Percentiles rank a stretch among this genome's conserved stretches.
Evolutionary conservation across 2,888 invertebrate species (phyloP).

Genomic region (Eristalis arbustorum): DNA sequence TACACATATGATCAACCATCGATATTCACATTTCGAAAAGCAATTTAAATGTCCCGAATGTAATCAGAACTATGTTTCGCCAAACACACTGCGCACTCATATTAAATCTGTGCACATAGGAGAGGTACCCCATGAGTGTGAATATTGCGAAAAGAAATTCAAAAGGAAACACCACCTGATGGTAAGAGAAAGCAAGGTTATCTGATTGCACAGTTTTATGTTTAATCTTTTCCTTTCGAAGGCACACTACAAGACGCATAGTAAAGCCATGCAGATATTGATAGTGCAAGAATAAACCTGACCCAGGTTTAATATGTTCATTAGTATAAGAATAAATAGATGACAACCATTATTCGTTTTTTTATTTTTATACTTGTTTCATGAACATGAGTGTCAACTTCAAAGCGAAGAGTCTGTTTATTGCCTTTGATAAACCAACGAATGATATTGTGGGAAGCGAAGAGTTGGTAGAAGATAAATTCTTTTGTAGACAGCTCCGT

Average conservation of each 20-base stretch:
- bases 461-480: too few species aligned
- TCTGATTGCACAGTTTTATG: neutral
- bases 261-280: conserved; percentile 34
- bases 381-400: too few species aligned
- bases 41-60: conserved; percentile 73
- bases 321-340: neutral
- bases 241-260: conserved; percentile 72
- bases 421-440: too few species aligned
- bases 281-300: neutral
- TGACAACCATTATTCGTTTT: neutral
- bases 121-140: conserved; percentile 73
- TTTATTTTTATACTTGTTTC: neutral
- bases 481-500: too few species aligned
- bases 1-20: conserved; percentile 74
- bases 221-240: conserved; percentile 52
- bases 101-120: conserved; percentile 73
- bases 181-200: conserved; percentile 38
- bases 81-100: conserved; percentile 73
- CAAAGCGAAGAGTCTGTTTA: too few species aligned
- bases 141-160: conserved; percentile 73
- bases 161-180: conserved; percentile 75
- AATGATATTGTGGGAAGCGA: too few species aligned
- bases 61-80: conserved; percentile 73
- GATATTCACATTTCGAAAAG: conserved; percentile 73
- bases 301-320: neutral